A percentile compares a stretch with the other conserved stretches of the same genome.
Conservation (phyloP, 2,888 invertebrate genomes). For the Ypsolopha scabrella region DNA sequence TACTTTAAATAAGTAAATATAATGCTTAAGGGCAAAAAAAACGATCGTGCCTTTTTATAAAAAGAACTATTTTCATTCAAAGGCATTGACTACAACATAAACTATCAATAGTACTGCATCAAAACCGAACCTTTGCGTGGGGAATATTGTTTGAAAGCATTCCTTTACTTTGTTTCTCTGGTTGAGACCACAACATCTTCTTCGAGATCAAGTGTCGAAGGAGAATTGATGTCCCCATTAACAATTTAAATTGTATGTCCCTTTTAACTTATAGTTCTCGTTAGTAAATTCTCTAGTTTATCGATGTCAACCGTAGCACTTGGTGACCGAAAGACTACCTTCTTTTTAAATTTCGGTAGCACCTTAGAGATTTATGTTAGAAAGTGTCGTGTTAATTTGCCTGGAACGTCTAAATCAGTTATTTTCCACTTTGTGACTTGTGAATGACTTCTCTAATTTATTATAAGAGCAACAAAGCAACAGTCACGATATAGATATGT, state of each 20-base stretch:
- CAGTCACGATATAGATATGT: too few relatives aligned
- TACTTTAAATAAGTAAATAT: too few relatives aligned
- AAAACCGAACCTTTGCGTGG: constrained; percentile 25
- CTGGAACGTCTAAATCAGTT: too few relatives aligned
- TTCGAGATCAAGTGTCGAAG: constrained; percentile 17
- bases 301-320: constrained; percentile 5
- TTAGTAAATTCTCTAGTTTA: constrained; percentile 15
- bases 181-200: not conserved
- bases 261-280: constrained; percentile 14
- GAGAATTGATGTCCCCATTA: constrained; percentile 43
- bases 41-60: too few relatives aligned
- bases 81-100: constrained; percentile 1
- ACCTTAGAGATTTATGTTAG: not conserved
- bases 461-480: too few relatives aligned
- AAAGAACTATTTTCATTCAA: too few relatives aligned
- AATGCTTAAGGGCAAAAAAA: too few relatives aligned
- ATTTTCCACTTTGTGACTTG: too few relatives aligned
- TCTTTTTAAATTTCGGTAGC: not conserved
- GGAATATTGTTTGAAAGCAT: constrained; percentile 15
- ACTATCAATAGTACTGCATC: not conserved
- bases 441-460: too few relatives aligned
- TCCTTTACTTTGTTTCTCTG: too few relatives aligned
- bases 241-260: constrained; percentile 28
- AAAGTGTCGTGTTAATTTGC: not conserved
- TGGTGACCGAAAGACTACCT: constrained; percentile 7